Conservation (phyloP, 2,113 vertebrate genomes). For the Henicopernis longicauda region DNA sequence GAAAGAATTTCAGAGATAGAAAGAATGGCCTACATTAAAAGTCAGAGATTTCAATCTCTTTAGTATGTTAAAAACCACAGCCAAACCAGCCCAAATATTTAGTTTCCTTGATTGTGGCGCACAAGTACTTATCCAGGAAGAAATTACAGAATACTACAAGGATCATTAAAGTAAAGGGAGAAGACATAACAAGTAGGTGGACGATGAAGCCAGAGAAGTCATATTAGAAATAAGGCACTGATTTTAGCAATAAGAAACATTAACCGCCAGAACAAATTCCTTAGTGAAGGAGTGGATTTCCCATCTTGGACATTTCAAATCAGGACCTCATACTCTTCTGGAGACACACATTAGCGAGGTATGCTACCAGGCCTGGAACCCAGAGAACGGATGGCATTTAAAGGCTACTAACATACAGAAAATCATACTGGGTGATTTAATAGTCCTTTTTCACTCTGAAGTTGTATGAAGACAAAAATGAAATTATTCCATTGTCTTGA, state of each 20-base stretch:
- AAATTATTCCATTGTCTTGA: not conserved
- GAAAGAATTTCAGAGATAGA: not conserved
- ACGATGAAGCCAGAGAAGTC: not conserved
- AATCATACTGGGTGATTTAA: not conserved
- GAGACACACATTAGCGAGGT: not conserved
- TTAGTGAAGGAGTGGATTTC: not conserved
- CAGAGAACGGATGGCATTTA: not conserved
- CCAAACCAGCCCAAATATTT: not conserved
- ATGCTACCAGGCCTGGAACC: not conserved
- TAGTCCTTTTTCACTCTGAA: not conserved
- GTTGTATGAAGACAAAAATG: not conserved
- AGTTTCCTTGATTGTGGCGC: not conserved
- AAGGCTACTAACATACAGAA: not conserved
- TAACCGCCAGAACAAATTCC: not conserved
- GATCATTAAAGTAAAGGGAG: not conserved
- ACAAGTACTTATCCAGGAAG: not conserved
- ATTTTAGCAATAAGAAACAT: not conserved
- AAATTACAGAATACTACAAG: not conserved
- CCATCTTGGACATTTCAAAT: not conserved
- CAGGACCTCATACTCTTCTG: not conserved
- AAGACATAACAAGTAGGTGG: not conserved
- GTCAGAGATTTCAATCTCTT: not conserved
- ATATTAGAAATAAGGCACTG: not conserved
- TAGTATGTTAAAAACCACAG: not conserved
- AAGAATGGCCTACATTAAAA: not conserved